Evolutionary conservation across 2,113 vertebrate genomes (phyloP).

Genomic region (Dromiciops gliroides): DNA sequence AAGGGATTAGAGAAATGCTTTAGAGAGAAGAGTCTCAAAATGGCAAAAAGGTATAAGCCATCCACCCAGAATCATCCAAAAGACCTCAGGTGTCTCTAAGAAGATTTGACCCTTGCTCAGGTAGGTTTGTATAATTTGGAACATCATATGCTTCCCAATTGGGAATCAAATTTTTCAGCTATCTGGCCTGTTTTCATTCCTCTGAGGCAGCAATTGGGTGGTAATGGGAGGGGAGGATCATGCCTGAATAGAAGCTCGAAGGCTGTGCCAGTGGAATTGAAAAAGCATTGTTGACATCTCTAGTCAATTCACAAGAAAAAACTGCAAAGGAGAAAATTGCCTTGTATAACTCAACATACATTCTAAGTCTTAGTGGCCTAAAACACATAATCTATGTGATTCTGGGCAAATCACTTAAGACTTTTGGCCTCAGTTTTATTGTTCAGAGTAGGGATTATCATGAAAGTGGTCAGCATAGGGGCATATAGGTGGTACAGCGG

Average conservation of each 20-base stretch:
- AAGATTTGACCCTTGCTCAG: constrained; percentile 22
- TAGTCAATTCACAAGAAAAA: not conserved
- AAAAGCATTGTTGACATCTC: not conserved
- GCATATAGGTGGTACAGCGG: too few species aligned
- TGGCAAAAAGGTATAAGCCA: constrained; percentile 5
- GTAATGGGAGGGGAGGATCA: not conserved
- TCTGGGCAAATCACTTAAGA: too few species aligned
- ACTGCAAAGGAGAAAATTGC: not conserved
- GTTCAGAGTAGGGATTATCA: too few species aligned
- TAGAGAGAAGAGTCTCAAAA: not conserved
- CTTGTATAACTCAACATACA: not conserved
- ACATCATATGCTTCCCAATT: not conserved
- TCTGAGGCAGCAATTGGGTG: not conserved
- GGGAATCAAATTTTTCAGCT: not conserved
- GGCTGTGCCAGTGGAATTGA: not conserved
- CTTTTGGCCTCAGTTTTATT: too few species aligned
- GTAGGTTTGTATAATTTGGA: constrained; percentile 18
- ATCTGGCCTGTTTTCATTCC: not conserved
- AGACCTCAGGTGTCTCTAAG: constrained; percentile 11
- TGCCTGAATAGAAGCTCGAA: not conserved
- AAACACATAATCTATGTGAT: too few species aligned
- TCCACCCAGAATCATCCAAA: not conserved
- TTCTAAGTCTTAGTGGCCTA: too few species aligned
- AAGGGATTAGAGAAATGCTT: constrained; percentile 25
- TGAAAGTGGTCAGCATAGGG: too few species aligned